phyloP scores from a whole-genome alignment of 1,140 invertebrate genomes.

The Platyscapa corneri region DNA sequence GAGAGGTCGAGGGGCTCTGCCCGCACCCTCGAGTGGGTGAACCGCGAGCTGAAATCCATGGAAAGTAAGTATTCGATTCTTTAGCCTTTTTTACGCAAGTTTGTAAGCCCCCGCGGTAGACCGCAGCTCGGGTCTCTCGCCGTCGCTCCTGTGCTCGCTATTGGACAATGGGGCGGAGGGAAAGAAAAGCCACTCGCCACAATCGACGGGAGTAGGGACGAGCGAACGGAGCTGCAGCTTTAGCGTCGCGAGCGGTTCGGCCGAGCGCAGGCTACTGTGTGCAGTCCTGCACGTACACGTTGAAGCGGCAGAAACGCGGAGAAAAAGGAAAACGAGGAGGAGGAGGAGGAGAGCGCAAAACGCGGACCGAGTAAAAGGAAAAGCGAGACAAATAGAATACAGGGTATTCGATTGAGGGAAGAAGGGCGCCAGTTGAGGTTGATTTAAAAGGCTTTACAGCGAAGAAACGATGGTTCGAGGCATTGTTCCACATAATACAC shows the following conservation, averaged over 20 bases:
- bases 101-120: not conserved
- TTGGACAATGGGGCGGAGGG: constrained; percentile 10
- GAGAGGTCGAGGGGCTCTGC: not conserved
- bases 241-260: not conserved
- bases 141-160: not conserved
- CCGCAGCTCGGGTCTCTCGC: not conserved
- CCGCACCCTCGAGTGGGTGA: too few relatives aligned
- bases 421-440: constrained; percentile 43
- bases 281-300: not conserved
- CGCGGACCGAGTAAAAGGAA: constrained; percentile 7
- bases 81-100: not conserved
- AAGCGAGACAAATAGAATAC: constrained; percentile 35
- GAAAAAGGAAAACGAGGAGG: not conserved
- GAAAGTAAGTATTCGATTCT: not conserved
- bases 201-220: not conserved
- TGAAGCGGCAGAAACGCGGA: not conserved
- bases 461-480: constrained; percentile 58
- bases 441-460: constrained; percentile 57
- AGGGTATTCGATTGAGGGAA: constrained; percentile 53
- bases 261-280: not conserved
- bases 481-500: constrained; percentile 72
- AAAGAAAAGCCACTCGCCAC: not conserved
- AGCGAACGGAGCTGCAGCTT: not conserved
- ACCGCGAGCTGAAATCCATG: not conserved
- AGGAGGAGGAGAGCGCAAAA: not conserved